Percentiles rank a stretch among this genome's conserved stretches.
These are phyloP conservation scores for Tortricodes alternella DNA, from an alignment of 2,888 invertebrate genomes.

Conservation along the genomic window DNA sequence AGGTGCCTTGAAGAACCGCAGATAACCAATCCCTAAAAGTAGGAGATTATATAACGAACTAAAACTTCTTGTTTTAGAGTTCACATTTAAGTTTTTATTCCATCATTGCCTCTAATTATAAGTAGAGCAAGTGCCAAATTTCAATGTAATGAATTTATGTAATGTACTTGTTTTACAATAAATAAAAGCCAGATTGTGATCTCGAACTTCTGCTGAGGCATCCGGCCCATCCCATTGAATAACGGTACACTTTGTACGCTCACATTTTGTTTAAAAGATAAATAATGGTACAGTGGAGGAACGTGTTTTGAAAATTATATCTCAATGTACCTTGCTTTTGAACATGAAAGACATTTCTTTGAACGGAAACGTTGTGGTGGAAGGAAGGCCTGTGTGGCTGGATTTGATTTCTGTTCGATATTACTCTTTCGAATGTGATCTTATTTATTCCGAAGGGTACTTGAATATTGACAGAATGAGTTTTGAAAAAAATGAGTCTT, in stretches of 20 bases:
- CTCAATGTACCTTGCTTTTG: background rate
- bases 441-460: too few relatives aligned
- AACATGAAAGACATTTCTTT: background rate
- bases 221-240: constrained; percentile 22
- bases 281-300: background rate
- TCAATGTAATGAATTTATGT: constrained; percentile 39
- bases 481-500: too few relatives aligned
- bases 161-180: constrained; percentile 33
- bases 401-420: background rate
- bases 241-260: constrained; percentile 12
- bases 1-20: background rate
- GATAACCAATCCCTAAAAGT: background rate
- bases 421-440: background rate
- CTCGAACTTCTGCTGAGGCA: background rate
- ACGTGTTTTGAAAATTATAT: constrained; percentile 6
- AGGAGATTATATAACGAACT: constrained; percentile 14
- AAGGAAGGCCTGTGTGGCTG: background rate
- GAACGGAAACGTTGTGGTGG: background rate
- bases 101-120: constrained; percentile 41
- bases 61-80: constrained; percentile 32
- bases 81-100: constrained; percentile 36
- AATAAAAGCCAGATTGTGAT: constrained; percentile 6
- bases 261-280: constrained; percentile 15
- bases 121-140: constrained; percentile 38
- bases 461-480: too few relatives aligned